These are phyloP conservation scores for Phaetusa simplex DNA, from an alignment of 2,113 vertebrate genomes.

Conservation along the genomic window DNA sequence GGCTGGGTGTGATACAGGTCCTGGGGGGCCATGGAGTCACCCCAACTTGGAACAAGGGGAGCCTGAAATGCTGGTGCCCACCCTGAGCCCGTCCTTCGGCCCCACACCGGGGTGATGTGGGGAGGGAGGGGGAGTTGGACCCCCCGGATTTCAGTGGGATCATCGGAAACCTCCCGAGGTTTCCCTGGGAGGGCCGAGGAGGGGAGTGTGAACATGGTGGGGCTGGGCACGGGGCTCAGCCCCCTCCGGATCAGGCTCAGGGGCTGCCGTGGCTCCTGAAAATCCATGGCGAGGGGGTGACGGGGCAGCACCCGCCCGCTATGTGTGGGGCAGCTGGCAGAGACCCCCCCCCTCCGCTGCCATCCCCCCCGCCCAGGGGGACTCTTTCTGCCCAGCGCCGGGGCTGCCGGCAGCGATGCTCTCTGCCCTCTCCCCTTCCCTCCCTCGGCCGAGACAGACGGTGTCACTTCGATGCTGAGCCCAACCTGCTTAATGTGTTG, in stretches of 20 bases:
- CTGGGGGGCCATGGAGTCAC: accelerated
- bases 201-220: accelerated
- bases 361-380: background rate
- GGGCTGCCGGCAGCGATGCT: background rate
- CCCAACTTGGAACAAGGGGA: background rate
- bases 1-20: accelerated
- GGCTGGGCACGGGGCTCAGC: accelerated
- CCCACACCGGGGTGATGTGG: accelerated
- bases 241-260: accelerated
- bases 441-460: background rate
- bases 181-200: background rate
- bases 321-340: background rate
- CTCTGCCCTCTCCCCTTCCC: background rate
- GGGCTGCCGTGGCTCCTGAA: background rate
- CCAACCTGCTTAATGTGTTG: slow-evolving; percentile 51
- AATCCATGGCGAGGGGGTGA: accelerated
- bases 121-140: accelerated
- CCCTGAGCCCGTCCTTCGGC: accelerated
- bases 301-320: accelerated
- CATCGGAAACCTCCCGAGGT: no score
- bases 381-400: background rate
- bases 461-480: slow-evolving; percentile 64
- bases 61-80: background rate
- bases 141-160: accelerated
- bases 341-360: background rate